These are phyloP conservation scores for Zingel zingel DNA, from an alignment of 2,113 vertebrate species.

Conservation along the genomic window DNA sequence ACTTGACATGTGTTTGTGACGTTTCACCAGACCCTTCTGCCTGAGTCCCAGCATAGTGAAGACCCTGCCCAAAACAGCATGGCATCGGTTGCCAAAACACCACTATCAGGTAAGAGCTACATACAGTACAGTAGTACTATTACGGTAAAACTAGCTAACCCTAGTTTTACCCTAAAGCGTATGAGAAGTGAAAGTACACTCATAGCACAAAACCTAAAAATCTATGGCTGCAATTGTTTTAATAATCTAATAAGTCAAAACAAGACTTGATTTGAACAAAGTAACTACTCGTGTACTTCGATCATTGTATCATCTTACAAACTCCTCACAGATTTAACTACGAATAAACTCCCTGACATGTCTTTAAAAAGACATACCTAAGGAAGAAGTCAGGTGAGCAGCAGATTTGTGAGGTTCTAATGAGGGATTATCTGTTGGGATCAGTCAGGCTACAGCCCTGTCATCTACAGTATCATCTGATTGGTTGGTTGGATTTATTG, in stretches of 20 bases:
- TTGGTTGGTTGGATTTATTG: constrained; percentile 39
- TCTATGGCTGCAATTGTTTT: neutral
- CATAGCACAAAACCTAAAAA: neutral
- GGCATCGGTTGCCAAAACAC: constrained; percentile 74
- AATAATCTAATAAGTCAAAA: neutral
- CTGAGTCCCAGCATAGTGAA: constrained; percentile 70
- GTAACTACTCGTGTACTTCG: neutral
- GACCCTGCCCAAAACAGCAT: constrained; percentile 71
- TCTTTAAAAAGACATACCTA: neutral
- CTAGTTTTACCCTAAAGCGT: neutral
- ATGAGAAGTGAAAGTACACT: neutral
- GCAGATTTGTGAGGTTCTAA: neutral
- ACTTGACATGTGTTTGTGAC: constrained; percentile 12
- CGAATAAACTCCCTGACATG: neutral
- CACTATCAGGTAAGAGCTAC: constrained; percentile 74
- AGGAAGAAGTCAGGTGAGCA: constrained; percentile 33
- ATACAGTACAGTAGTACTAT: neutral
- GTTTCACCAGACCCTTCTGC: constrained; percentile 68
- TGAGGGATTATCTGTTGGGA: constrained; percentile 12
- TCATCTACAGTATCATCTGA: constrained; percentile 9
- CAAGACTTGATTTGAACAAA: neutral
- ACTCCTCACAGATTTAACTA: neutral
- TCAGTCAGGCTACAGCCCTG: constrained; percentile 7
- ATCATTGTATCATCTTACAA: neutral
- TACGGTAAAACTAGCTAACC: neutral